Evolutionary conservation across 1,140 invertebrate species (phyloP).

Genomic region (Microplitis mediator): DNA sequence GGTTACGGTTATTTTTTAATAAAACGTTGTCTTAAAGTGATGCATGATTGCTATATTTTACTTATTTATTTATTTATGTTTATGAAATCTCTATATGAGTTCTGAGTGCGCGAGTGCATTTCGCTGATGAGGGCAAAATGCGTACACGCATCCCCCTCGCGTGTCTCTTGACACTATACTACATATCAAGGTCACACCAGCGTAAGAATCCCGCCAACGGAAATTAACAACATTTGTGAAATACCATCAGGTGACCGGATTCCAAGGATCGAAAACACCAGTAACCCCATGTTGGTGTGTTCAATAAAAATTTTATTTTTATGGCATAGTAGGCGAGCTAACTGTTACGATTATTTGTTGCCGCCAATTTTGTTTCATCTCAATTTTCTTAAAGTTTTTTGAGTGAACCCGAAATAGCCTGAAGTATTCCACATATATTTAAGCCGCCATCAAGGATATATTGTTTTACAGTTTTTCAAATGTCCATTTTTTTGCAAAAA

Average conservation of each 20-base stretch:
- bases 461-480: no score
- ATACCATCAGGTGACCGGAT: not conserved
- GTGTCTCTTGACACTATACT: constrained; percentile 15
- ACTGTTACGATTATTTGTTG: not conserved
- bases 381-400: no score
- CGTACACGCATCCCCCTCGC: constrained; percentile 7
- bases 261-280: not conserved
- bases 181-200: constrained; percentile 6
- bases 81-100: not conserved
- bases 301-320: not conserved
- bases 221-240: constrained; percentile 5
- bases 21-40: no score
- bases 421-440: no score
- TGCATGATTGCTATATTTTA: no score
- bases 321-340: not conserved
- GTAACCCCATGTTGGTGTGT: constrained; percentile 17
- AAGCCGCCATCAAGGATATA: no score
- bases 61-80: no score
- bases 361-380: no score
- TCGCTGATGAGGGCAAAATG: constrained; percentile 4
- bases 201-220: not conserved
- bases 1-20: no score
- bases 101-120: constrained; percentile 21
- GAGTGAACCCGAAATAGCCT: no score
- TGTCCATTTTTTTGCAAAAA: no score